Evolutionary conservation across 2,113 vertebrate species (phyloP).

Genomic region (Atlantisia rogersi): DNA sequence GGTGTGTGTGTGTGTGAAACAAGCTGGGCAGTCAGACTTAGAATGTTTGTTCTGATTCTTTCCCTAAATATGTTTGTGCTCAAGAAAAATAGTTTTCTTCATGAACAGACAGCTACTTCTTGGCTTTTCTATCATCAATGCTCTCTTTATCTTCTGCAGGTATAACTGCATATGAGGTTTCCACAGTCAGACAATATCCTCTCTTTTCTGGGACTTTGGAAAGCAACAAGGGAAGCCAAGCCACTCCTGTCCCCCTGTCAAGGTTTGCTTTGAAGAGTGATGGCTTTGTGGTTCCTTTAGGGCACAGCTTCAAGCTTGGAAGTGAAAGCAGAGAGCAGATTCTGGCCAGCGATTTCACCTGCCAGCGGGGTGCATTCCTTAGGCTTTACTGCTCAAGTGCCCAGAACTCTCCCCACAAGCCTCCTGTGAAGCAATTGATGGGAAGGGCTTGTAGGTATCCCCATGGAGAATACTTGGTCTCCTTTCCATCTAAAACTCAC

Average conservation of each 20-base stretch:
- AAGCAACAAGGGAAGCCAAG: constrained; percentile 23
- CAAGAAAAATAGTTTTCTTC: not conserved
- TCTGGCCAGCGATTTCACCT: constrained; percentile 8
- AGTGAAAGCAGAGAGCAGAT: not conserved
- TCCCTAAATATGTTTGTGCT: not conserved
- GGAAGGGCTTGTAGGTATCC: not conserved
- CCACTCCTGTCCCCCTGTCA: not conserved
- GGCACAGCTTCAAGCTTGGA: constrained; percentile 16
- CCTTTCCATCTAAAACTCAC: not conserved
- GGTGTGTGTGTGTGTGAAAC: not conserved
- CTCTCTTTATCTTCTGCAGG: not conserved
- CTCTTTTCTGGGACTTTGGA: constrained; percentile 19
- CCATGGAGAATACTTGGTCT: not conserved
- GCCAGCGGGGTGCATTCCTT: constrained; percentile 21
- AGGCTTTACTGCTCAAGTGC: not conserved
- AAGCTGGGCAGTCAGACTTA: not conserved
- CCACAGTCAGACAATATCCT: not conserved
- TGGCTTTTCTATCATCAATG: not conserved
- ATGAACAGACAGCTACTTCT: not conserved
- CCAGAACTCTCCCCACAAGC: not conserved
- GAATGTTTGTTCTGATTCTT: too few species aligned
- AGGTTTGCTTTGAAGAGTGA: constrained; percentile 11
- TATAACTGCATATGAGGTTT: not conserved
- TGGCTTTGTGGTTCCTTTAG: constrained; percentile 39
- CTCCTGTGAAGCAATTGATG: not conserved